Conservation (phyloP, 2,888 invertebrate species). For the Lutraria lutraria region DNA sequence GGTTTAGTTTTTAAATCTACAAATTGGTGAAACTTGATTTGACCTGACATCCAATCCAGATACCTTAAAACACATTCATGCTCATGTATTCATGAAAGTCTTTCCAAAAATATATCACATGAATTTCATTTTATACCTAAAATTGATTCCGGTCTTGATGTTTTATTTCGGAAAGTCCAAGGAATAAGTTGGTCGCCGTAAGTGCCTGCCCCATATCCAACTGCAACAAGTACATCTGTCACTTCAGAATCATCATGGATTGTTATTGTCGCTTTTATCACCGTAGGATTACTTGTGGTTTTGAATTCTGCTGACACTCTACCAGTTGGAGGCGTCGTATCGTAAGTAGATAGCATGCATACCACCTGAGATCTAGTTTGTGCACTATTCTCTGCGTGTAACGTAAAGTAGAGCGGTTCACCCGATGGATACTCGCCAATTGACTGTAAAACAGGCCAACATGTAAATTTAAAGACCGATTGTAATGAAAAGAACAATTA, state of each 20-base stretch:
- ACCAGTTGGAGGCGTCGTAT: constrained; percentile 75
- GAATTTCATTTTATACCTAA: no score
- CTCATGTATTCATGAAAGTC: no score
- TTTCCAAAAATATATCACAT: no score
- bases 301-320: constrained; percentile 70
- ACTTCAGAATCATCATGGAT: constrained; percentile 75
- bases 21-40: no score
- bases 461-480: no score
- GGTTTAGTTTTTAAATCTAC: no score
- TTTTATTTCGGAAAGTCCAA: constrained; percentile 49
- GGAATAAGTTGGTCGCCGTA: constrained; percentile 66
- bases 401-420: constrained; percentile 74
- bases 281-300: constrained; percentile 73
- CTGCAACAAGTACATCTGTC: constrained; percentile 41
- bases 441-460: constrained; percentile 14
- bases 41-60: no score
- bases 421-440: constrained; percentile 50
- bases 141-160: no score
- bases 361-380: constrained; percentile 69
- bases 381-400: constrained; percentile 75
- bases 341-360: constrained; percentile 75
- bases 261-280: constrained; percentile 69
- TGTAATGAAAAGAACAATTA: no score
- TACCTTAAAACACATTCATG: no score
- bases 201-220: constrained; percentile 65